Evolutionary conservation across 2,797 vertebrate species (phyloP), one percentile per base, ranked within the genome.

Genomic region (Manis pentadactyla): DNA sequence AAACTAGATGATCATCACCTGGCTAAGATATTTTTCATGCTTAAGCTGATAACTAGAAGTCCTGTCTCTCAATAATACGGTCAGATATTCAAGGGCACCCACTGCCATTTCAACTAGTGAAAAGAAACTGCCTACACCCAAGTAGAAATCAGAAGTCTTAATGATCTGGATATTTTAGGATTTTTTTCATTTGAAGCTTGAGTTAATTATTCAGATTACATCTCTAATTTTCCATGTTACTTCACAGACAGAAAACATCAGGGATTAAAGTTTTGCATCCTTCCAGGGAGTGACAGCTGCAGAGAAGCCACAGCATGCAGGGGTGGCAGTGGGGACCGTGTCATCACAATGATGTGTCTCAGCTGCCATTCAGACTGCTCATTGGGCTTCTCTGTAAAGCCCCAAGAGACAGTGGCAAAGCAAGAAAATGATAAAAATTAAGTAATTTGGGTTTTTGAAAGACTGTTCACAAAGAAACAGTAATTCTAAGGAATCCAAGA

Each of bases 181-280:
- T 34, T 59, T 14, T 68, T 89, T 81, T 69, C 19, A 77, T 90
- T 66, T 87, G 79, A 82, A 31, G 13, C 57, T 94, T 73, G 34
- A 90, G 49, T 93, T 79, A 90, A 87, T 83, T 93, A 90, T 74
- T 94, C 42, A 78, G 42, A 68, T 87, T 93, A 84, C 39, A 93
- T 53, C 37, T 81, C 37, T 85, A 61, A 63, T 87, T 93, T 92
- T 92, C 57, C 51, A 51, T 87, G 92, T 89, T 85, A 84, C 59
- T 8, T 31, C 34, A 7, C 31, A 57, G 61, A 31, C 19, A 74
- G 64, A 69, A 75, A 77, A 89, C 46, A 86, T 49, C n/a, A n/a
- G 61, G 81, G 46, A 39, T 71, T 7, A 64, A 87, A 31, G 12
- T 69, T 42, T 27, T 23, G 10, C 29, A 27, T 77, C 21, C 25